Evolutionary conservation across 2,113 vertebrate genomes (phyloP), one percentile per base, ranked within the genome.

Genomic region (Hyperopisus bebe): DNA sequence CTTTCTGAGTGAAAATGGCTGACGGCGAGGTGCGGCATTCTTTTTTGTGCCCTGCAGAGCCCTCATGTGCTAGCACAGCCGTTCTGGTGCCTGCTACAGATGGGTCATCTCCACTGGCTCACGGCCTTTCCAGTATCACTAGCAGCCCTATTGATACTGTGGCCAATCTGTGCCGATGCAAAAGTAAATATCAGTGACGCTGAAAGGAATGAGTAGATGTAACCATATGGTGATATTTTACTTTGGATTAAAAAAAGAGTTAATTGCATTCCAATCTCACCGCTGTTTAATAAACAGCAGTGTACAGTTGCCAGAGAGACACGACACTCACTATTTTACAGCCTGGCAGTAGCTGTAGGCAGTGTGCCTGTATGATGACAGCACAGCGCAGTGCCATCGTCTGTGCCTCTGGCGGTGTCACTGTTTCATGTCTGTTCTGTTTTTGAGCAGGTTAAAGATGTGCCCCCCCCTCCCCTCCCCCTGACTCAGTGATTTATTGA

Each of bases 371-470:
- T 84, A 46, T 8, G 46, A 17, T 24, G 82, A 8, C 5, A 19
- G 24, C 17, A 47, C 80, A 9, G 80, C 19, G 3, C n/a, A 48
- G 31, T 42, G 66, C 62, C 46, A 11, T 51, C 17, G 19, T 89
- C 50, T 24, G 24, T 84, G 31, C 35, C 19, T 19, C 24, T n/a
- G 21, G 35, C 7, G 11, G 70, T 62, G 50, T 89, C 39, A 46
- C 24, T 89, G 77, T 53, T 84, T 85, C 42, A 62, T 85, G 8
- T 89, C 80, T 89, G 51, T 89, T 55, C 82, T 82, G 80, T 85
- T 89, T 89, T 82, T 89, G 27, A 82, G 70, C 88, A 89, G 88
- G 88, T 89, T 89, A n/a, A 82, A 89, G 46, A 89, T 19, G 27
- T 11, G 53, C 21, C 35, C 50, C 88, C 50, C 35, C 48, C 51